phyloP scores from a whole-genome alignment of 2,797 vertebrate species.

The Scolopax bukidnonensis region DNA sequence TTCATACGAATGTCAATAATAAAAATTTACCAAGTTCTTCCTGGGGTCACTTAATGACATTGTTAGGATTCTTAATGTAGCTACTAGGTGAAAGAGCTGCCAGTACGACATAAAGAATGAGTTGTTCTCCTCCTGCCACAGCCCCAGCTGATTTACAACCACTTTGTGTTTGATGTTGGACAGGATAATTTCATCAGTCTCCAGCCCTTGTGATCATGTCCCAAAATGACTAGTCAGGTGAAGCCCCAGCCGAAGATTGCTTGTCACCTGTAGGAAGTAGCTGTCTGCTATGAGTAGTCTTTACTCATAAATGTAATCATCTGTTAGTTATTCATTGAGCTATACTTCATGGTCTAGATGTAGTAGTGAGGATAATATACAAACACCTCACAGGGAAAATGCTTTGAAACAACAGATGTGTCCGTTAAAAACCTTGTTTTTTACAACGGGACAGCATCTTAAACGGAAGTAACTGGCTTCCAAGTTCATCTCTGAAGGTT shows the following conservation, averaged over 20 bases:
- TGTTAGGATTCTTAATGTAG: conserved; percentile 81
- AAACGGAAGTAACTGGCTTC: neutral
- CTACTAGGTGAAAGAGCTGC: conserved; percentile 76
- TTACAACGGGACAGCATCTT: neutral
- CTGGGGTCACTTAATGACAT: conserved; percentile 83
- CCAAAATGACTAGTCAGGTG: conserved; percentile 87
- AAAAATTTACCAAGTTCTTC: conserved; percentile 65
- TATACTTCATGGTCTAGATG: conserved; percentile 73
- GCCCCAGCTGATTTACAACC: conserved; percentile 92
- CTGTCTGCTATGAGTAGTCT: conserved; percentile 80
- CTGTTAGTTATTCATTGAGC: conserved; percentile 83
- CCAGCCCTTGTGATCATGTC: conserved; percentile 91
- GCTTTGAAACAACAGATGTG: conserved; percentile 58
- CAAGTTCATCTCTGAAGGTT: conserved; percentile 48
- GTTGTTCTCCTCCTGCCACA: conserved; percentile 83
- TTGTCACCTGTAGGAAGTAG: conserved; percentile 85
- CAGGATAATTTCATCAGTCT: conserved; percentile 92
- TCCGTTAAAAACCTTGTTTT: neutral
- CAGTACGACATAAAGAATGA: conserved; percentile 82
- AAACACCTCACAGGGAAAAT: conserved; percentile 63
- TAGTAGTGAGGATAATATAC: conserved; percentile 64
- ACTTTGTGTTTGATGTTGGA: conserved; percentile 91
- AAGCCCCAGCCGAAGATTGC: conserved; percentile 85
- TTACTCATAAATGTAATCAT: conserved; percentile 83
- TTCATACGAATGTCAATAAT: conserved; percentile 46